These are phyloP conservation scores for Mantis religiosa DNA, from an alignment of 2,888 invertebrate genomes.

Conservation along the genomic window DNA sequence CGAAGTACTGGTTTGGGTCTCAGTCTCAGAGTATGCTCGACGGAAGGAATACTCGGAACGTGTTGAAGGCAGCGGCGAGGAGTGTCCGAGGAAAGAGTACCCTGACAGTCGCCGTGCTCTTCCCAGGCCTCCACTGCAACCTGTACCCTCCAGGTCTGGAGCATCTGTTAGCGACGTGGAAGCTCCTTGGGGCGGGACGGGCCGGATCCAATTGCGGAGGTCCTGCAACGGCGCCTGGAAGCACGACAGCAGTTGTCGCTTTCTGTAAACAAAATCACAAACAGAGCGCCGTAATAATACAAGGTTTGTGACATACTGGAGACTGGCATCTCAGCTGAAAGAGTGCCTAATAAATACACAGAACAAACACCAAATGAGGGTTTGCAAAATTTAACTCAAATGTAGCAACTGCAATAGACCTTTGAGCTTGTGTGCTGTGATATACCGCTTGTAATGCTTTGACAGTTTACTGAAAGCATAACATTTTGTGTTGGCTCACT, in stretches of 20 bases:
- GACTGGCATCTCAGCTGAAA: no score
- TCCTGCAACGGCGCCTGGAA: constrained; percentile 56
- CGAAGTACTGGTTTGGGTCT: constrained; percentile 27
- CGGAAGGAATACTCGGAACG: constrained; percentile 37
- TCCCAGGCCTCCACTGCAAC: constrained; percentile 10
- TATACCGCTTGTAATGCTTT: no score
- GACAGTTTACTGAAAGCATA: no score
- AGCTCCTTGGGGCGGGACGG: constrained; percentile 34
- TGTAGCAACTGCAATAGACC: no score
- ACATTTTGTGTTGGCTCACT: no score
- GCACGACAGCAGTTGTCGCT: constrained; percentile 53
- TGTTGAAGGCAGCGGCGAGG: constrained; percentile 35
- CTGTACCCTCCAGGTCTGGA: constrained; percentile 3
- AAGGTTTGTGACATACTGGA: no score
- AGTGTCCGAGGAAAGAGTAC: constrained; percentile 25
- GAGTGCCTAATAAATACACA: no score
- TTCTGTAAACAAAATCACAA: constrained; percentile 41
- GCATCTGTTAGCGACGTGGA: constrained; percentile 20
- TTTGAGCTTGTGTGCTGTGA: no score
- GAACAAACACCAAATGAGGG: no score
- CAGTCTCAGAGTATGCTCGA: constrained; percentile 39
- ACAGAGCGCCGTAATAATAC: background rate
- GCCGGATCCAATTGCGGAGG: constrained; percentile 54
- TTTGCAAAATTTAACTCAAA: no score
- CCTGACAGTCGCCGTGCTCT: constrained; percentile 24